Percentiles rank a stretch among this genome's conserved stretches.
These are phyloP conservation scores for Echinarachnius parma DNA, from an alignment of 53 echinoderm and acorn worm species.

Conservation along the genomic window DNA sequence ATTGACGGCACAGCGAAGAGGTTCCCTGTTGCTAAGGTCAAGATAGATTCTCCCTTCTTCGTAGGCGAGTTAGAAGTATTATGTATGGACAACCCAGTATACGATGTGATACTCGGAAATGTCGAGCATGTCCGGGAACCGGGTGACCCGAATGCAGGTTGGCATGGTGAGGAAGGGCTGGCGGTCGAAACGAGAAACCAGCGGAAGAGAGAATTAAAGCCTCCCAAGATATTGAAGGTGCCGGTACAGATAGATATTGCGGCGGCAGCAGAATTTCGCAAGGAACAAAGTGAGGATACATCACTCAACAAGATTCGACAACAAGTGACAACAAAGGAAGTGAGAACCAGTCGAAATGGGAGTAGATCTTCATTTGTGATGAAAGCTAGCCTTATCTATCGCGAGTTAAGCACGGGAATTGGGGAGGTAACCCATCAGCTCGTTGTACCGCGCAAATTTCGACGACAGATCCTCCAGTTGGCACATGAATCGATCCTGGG, in stretches of 20 bases:
- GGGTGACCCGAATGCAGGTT: background rate
- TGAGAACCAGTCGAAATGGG: background rate
- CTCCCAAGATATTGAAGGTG: background rate
- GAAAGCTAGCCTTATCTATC: too few relatives aligned
- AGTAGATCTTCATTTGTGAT: background rate
- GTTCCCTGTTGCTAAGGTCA: conserved; percentile 42
- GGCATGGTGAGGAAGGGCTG: conserved; percentile 1
- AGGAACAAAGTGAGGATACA: background rate
- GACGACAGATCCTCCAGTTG: conserved; percentile 44
- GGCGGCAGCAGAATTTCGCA: conserved; percentile 7
- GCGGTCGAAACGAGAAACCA: conserved; percentile 6
- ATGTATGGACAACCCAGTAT: conserved; percentile 51
- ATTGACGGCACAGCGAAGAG: conserved; percentile 56
- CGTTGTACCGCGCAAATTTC: conserved; percentile 45
- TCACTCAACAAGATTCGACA: background rate
- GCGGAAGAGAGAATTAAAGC: background rate
- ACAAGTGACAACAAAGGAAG: too few relatives aligned
- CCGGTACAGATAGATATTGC: background rate
- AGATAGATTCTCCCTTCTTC: conserved; percentile 52
- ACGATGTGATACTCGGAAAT: conserved; percentile 54
- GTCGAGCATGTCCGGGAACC: conserved; percentile 13
- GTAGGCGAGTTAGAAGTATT: conserved; percentile 43
- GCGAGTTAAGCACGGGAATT: conserved; percentile 11
- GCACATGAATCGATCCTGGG: conserved; percentile 60
- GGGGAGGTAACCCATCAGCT: conserved; percentile 26